These are phyloP conservation scores for Daubentonia madagascariensis DNA, from an alignment of 2,113 vertebrate genomes.

Conservation along the genomic window DNA sequence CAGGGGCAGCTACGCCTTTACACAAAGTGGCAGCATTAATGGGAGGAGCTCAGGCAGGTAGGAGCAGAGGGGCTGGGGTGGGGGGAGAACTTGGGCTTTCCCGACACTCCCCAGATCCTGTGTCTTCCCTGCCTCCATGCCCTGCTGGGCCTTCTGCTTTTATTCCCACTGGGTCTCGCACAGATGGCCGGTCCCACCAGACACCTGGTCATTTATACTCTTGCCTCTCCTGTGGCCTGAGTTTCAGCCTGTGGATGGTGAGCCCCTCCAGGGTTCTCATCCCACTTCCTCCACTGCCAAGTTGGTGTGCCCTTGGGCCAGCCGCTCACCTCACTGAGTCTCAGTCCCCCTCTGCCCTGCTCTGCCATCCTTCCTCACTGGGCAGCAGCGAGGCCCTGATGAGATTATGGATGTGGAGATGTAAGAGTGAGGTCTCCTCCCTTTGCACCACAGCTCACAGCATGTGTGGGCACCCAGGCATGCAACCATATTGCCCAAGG, in stretches of 20 bases:
- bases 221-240: not conserved
- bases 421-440: accelerated
- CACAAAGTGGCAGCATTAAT: too few relatives aligned
- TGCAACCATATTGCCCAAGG: not conserved
- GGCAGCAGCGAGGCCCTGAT: accelerated
- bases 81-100: accelerated
- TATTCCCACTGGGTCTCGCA: not conserved
- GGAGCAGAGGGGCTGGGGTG: not conserved
- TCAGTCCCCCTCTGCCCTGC: not conserved
- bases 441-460: too few relatives aligned
- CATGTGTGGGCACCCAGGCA: not conserved
- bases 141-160: not conserved
- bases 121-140: too few relatives aligned
- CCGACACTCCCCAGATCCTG: not conserved
- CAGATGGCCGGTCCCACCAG: accelerated
- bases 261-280: not conserved
- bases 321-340: not conserved
- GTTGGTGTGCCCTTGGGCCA: not conserved
- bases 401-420: not conserved
- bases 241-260: not conserved
- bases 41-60: not conserved
- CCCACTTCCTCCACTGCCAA: too few relatives aligned
- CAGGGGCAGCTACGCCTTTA: not conserved
- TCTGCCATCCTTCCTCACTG: too few relatives aligned
- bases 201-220: not conserved